phyloP scores from a whole-genome alignment of 2,888 invertebrate species.

The Lampropteryx suffumata region DNA sequence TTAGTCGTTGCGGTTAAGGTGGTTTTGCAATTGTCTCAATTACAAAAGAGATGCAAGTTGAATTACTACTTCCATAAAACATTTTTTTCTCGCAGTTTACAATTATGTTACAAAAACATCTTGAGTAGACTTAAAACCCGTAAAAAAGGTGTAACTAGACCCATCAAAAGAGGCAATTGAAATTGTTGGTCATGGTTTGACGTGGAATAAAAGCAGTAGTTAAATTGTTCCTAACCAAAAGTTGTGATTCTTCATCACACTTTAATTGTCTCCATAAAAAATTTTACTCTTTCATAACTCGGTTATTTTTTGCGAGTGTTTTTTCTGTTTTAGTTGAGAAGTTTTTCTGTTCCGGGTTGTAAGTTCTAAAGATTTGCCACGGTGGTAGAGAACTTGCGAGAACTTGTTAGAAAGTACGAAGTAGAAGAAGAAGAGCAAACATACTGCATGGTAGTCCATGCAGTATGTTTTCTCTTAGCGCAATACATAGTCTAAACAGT shows the following conservation, averaged over 20 bases:
- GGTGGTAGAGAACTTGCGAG: background rate
- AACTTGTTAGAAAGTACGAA: too few species aligned
- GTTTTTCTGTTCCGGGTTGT: slow-evolving; percentile 14
- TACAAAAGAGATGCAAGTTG: slow-evolving; percentile 19
- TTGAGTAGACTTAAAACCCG: slow-evolving; percentile 23
- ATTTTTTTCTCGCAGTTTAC: slow-evolving; percentile 20
- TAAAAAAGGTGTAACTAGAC: slow-evolving; percentile 20
- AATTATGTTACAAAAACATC: slow-evolving; percentile 18
- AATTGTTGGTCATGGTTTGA: slow-evolving; percentile 26
- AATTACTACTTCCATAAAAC: slow-evolving; percentile 19
- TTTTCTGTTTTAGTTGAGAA: background rate
- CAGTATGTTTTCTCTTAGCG: too few species aligned
- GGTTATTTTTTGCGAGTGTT: slow-evolving; percentile 11
- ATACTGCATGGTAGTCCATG: too few species aligned
- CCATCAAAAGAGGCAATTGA: slow-evolving; percentile 24
- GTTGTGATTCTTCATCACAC: slow-evolving; percentile 16
- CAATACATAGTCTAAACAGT: too few species aligned
- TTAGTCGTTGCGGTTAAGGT: slow-evolving; percentile 6
- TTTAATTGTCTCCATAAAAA: slow-evolving; percentile 8
- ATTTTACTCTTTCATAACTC: slow-evolving; percentile 14
- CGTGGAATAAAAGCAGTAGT: slow-evolving; percentile 15
- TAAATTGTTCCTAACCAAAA: slow-evolving; percentile 13
- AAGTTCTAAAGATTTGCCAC: background rate
- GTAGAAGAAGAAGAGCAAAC: too few species aligned
- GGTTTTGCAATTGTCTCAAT: slow-evolving; percentile 18